These are phyloP conservation scores for Philotrypesis tridentata DNA, from an alignment of 1,140 invertebrate species.

Conservation along the genomic window DNA sequence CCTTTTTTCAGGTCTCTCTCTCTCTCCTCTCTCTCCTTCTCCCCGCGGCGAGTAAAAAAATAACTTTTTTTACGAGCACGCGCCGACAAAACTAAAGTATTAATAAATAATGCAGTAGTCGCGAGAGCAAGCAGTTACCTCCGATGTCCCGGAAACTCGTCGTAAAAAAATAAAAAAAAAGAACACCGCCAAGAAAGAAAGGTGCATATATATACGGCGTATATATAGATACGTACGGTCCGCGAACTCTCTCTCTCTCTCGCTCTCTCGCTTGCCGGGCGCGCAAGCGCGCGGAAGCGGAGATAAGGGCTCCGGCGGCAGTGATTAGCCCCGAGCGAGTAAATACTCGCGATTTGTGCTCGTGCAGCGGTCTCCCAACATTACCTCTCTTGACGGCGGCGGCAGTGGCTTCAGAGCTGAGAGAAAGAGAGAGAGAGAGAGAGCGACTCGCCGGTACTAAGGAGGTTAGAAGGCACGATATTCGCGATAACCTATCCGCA, in stretches of 20 bases:
- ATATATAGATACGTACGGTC: neutral
- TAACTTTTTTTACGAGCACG: neutral
- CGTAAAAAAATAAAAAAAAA: constrained; percentile 19
- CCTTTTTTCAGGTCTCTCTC: neutral
- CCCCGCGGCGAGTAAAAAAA: neutral
- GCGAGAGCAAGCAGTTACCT: neutral
- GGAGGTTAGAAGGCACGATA: constrained; percentile 54
- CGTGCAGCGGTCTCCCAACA: neutral
- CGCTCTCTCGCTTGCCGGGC: too few species aligned
- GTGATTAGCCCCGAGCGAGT: constrained; percentile 62
- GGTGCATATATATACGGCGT: neutral
- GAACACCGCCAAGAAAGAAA: neutral
- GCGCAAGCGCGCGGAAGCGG: neutral
- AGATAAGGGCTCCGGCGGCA: constrained; percentile 53
- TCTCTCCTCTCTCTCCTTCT: too few species aligned
- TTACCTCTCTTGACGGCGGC: neutral
- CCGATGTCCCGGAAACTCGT: constrained; percentile 19
- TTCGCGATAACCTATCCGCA: constrained; percentile 59
- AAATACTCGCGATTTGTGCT: constrained; percentile 62
- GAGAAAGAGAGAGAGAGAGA: too few species aligned
- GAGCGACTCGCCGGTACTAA: constrained; percentile 37
- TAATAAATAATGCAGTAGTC: constrained; percentile 31
- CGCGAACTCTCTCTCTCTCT: neutral
- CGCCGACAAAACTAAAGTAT: neutral
- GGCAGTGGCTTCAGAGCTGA: neutral